Evolutionary conservation across 2,113 vertebrate genomes (phyloP), one percentile per base, ranked within the genome.

Genomic region (Corythoichthys haematopterus): DNA sequence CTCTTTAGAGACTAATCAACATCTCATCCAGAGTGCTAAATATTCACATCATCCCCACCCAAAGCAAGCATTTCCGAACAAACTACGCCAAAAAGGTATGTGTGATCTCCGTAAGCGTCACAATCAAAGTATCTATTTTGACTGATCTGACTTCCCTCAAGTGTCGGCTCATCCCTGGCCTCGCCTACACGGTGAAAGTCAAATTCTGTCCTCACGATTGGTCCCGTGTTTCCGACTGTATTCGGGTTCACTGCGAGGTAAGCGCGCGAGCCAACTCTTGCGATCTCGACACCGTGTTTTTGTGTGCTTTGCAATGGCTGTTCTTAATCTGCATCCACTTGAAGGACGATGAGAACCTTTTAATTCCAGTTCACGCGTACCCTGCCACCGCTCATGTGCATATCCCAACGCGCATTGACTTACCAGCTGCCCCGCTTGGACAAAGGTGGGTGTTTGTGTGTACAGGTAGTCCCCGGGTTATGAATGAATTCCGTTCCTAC

Each of bases 181-280:
- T 98, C 66, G 91, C 93, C 4, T 93, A 94, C 65, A 80, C 50
- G 0, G 57, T 96, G 66, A 91, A 83, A n/a, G 73, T 97, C 45
- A 86, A 82, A 7, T 97, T 99, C 85, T 90, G 84, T 60, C 94
- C 97, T 13, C 90, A 96, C 69, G 94, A 96, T 80, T 98, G 95
- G 95, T 84, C 93, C 0, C 97, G 98, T 83, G 98, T 96, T 78
- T 94, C 94, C 33, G 97, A 99, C 81, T 93, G 94, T 78, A 81
- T 98, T 51, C 92, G 90, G n/a, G 74, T 99, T 85, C 94, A 96
- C 81, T 95, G 93, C 75, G 88, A 95, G 94, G 97, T 96, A 38
- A 68, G 77, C 15, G n/a, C 40, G 6, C 3, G 1, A 11, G 40
- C 16, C 2, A 33, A 1, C 20, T 7, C 12, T 33, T 2, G 11